Percentiles rank a stretch among this genome's conserved stretches.
Evolutionary conservation across 2,113 vertebrate species (phyloP).

Genomic region (Xiphophorus hellerii): DNA sequence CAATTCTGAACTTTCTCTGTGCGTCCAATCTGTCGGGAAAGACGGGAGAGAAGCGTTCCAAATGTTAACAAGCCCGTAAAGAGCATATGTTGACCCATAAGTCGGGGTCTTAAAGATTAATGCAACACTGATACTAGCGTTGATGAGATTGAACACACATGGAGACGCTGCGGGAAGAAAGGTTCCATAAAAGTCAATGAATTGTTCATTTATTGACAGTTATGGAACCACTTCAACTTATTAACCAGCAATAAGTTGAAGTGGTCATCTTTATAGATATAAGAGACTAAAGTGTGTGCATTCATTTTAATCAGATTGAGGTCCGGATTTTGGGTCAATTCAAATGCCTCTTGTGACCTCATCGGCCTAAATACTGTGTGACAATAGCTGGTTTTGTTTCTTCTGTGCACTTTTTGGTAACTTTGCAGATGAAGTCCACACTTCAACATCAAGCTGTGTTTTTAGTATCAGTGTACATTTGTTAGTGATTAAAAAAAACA

Average conservation of each 20-base stretch:
- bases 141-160: not conserved
- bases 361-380: not conserved
- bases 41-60: not conserved
- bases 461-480: not conserved
- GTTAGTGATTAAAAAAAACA: not conserved
- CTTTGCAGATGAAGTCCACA: not conserved
- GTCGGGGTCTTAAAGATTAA: constrained; percentile 23
- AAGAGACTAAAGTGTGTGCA: not conserved
- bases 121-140: not conserved
- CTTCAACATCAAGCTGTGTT: not conserved
- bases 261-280: too few relatives aligned
- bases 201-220: too few relatives aligned
- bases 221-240: too few relatives aligned
- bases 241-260: not conserved
- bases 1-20: constrained; percentile 95
- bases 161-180: not conserved
- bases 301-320: not conserved
- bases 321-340: not conserved
- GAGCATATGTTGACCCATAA: too few relatives aligned
- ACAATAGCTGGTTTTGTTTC: not conserved
- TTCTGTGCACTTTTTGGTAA: not conserved
- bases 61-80: not conserved
- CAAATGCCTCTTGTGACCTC: not conserved
- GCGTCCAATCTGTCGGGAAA: constrained; percentile 71
- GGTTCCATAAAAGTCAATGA: not conserved